Evolutionary conservation across 2,113 vertebrate genomes (phyloP).

Genomic region (Eulemur rufifrons): DNA sequence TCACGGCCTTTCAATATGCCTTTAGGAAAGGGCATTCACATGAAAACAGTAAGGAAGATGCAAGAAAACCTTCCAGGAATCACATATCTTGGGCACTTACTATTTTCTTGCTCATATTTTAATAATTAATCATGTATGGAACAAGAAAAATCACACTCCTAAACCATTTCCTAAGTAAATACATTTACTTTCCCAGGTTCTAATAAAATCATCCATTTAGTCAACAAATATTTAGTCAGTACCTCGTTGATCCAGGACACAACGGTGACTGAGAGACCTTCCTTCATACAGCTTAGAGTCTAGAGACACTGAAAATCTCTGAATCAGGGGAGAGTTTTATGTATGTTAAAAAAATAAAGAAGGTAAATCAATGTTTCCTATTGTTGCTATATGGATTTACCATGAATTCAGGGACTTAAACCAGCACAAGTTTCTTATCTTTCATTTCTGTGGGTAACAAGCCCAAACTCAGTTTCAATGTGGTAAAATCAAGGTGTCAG

Average conservation of each 20-base stretch:
- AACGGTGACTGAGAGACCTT: background rate
- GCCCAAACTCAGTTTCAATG: background rate
- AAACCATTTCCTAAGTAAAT: background rate
- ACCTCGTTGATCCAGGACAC: background rate
- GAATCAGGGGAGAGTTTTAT: background rate
- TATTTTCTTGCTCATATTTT: background rate
- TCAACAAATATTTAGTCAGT: background rate
- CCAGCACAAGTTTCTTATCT: background rate
- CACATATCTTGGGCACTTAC: no score
- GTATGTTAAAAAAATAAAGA: background rate
- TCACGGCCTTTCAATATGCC: background rate
- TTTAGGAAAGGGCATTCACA: background rate
- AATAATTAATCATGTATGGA: background rate
- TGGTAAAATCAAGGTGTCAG: background rate
- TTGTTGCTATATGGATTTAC: background rate
- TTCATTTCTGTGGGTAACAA: background rate
- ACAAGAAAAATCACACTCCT: background rate
- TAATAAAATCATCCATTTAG: background rate
- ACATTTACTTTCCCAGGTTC: background rate
- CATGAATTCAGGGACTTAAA: background rate
- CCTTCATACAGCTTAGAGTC: accelerated
- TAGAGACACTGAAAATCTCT: background rate
- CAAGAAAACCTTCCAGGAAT: background rate
- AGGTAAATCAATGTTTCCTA: background rate
- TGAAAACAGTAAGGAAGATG: background rate